phyloP scores from a whole-genome alignment of 2,797 vertebrate species.

The Mionectes olivaceus region DNA sequence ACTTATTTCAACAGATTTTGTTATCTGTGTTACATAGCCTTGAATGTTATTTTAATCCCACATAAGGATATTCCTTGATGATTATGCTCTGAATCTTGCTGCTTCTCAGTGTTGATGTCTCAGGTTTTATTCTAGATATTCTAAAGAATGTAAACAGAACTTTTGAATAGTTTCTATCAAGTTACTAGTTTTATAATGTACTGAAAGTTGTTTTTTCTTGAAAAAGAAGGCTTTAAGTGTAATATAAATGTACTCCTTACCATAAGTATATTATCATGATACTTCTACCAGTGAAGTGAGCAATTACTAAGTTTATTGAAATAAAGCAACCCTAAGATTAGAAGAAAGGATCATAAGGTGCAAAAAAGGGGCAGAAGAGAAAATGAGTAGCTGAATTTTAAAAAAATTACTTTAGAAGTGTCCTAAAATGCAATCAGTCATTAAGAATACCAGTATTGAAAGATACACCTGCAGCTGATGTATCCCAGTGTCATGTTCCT shows the following conservation, averaged over 20 bases:
- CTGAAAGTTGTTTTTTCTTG: neutral
- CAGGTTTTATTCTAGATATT: neutral
- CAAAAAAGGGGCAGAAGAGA: neutral
- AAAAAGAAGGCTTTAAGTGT: neutral
- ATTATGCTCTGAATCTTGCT: neutral
- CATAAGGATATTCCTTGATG: neutral
- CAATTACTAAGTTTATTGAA: neutral
- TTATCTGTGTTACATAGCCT: neutral
- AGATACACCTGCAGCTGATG: neutral
- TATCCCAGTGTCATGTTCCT: neutral
- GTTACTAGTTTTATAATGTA: neutral
- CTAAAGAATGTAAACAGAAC: neutral
- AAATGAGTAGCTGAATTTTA: neutral
- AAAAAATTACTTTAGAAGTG: neutral
- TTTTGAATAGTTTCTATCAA: neutral
- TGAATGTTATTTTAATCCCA: neutral
- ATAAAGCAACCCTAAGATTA: neutral
- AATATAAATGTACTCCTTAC: neutral
- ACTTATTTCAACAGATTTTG: neutral
- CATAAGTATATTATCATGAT: neutral
- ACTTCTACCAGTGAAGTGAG: neutral
- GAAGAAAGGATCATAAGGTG: neutral
- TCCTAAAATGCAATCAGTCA: neutral
- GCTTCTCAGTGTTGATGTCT: neutral
- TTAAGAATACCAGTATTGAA: neutral